phyloP scores from a whole-genome alignment of 2,888 invertebrate species.

The Ophion slaviceki region DNA sequence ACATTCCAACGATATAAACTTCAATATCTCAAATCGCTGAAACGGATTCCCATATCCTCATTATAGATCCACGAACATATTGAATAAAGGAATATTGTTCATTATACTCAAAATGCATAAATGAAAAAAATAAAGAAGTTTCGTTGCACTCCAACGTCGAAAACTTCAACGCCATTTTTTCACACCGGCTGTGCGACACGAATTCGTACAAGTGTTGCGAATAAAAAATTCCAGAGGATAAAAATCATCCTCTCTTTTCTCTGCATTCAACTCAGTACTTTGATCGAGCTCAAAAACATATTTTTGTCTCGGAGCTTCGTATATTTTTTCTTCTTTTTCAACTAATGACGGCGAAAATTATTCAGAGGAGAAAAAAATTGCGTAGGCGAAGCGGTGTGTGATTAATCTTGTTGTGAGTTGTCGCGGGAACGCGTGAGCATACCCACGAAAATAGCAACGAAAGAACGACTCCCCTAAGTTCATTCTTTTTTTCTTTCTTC shows the following conservation, averaged over 20 bases:
- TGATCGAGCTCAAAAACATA: background rate
- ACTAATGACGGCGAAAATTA: slow-evolving; percentile 4
- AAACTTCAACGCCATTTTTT: too few species aligned
- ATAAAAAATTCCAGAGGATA: background rate
- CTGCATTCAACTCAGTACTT: background rate
- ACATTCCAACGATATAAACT: too few species aligned
- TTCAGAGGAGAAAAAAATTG: slow-evolving; percentile 15
- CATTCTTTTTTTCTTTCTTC: slow-evolving; percentile 7
- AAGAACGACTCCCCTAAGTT: slow-evolving; percentile 18
- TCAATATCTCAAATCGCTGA: too few species aligned
- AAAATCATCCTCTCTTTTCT: background rate
- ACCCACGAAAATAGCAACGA: slow-evolving; percentile 51
- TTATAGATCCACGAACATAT: too few species aligned
- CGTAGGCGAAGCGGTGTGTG: slow-evolving; percentile 23
- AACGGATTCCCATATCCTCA: too few species aligned
- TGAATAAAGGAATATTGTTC: too few species aligned
- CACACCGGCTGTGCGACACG: background rate
- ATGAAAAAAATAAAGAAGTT: too few species aligned
- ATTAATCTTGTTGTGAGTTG: slow-evolving; percentile 38
- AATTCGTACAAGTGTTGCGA: background rate
- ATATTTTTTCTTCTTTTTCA: background rate
- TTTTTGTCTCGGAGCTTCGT: background rate
- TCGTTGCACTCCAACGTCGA: too few species aligned
- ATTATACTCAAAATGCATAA: too few species aligned
- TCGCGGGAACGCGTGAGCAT: slow-evolving; percentile 24